Evolutionary conservation across 1,140 invertebrate species (phyloP).

Genomic region (Coenobita brevimanus): DNA sequence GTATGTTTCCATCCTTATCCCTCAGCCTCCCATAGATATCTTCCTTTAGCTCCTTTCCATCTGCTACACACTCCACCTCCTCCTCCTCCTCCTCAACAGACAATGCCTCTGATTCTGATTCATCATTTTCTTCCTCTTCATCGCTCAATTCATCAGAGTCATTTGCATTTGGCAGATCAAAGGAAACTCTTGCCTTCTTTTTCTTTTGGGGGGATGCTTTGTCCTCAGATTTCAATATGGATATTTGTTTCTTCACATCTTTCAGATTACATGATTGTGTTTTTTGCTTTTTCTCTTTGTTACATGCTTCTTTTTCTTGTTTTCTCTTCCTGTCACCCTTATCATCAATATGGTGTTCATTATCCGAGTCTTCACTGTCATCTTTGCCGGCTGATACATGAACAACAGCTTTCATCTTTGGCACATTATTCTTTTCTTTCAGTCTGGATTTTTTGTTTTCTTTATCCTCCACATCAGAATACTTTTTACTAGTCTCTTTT

Average conservation of each 20-base stretch:
- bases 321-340: background rate
- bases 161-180: background rate
- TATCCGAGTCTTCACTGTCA: background rate
- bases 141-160: background rate
- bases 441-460: too few relatives aligned
- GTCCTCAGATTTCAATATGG: background rate
- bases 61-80: background rate
- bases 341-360: background rate
- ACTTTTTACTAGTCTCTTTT: too few relatives aligned
- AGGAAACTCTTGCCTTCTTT: background rate
- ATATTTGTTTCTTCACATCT: background rate
- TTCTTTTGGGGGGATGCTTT: background rate
- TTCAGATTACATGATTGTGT: background rate
- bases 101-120: background rate
- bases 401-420: too few relatives aligned
- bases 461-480: too few relatives aligned
- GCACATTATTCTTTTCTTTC: too few relatives aligned
- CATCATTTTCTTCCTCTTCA: background rate
- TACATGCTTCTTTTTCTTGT: background rate
- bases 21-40: slow-evolving; percentile 94
- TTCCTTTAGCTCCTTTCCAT: slow-evolving; percentile 79
- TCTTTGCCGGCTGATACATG: background rate
- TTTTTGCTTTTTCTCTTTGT: background rate
- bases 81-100: slow-evolving; percentile 19
- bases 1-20: slow-evolving; percentile 71